phyloP scores from a whole-genome alignment of 1,140 invertebrate species.

The Ganaspis sp. region DNA sequence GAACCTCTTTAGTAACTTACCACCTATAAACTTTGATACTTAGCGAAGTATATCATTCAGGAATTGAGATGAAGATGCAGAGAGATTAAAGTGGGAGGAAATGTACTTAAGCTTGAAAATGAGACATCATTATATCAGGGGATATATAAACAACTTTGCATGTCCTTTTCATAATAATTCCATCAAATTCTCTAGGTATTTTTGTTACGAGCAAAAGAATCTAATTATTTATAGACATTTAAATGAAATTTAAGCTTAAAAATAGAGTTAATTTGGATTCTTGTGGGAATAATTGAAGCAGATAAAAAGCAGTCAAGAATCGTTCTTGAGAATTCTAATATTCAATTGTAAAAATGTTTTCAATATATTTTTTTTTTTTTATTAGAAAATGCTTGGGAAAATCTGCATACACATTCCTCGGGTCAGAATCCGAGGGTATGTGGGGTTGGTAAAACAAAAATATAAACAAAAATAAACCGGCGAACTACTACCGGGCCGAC shows the following conservation, averaged over 20 bases:
- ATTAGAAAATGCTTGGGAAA: no score
- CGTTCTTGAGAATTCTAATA: neutral
- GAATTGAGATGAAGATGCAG: constrained; percentile 1
- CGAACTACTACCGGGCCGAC: no score
- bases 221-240: no score
- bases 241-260: neutral
- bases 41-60: neutral
- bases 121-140: neutral
- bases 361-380: no score
- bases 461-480: no score
- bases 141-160: neutral
- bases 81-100: constrained; percentile 3
- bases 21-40: constrained; percentile 17
- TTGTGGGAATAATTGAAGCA: no score
- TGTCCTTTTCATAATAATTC: no score
- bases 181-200: neutral
- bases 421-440: no score
- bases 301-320: neutral
- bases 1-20: constrained; percentile 15
- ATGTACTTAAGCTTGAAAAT: constrained; percentile 8
- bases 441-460: no score
- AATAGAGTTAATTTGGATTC: no score
- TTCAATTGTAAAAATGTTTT: no score
- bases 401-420: no score
- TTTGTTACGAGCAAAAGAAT: neutral